phyloP scores from a whole-genome alignment of 92 coral and sea anemone species.

The Heliopora coerulea region DNA sequence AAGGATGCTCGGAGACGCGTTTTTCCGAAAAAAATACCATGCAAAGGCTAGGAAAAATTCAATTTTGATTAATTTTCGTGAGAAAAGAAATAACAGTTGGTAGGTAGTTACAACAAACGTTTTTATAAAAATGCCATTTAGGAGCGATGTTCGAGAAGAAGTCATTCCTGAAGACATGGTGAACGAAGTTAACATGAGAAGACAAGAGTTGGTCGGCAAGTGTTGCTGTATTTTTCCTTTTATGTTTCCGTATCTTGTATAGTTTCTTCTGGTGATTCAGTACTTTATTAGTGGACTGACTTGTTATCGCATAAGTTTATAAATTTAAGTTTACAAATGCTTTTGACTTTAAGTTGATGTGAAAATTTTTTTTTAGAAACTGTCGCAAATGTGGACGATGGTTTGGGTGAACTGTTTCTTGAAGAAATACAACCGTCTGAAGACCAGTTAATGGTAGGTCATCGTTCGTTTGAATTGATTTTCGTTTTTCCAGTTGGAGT shows the following conservation, averaged over 20 bases:
- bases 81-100: no score
- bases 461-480: background rate
- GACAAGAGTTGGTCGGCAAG: constrained; percentile 85
- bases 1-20: no score
- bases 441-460: constrained; percentile 77
- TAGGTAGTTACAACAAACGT: no score
- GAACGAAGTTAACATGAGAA: constrained; percentile 62
- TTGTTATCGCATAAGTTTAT: background rate
- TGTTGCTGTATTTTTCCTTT: no score
- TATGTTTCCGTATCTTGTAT: no score
- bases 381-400: constrained; percentile 85
- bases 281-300: background rate
- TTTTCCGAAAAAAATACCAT: no score
- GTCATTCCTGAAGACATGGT: constrained; percentile 92
- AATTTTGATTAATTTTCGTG: no score
- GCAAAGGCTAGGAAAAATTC: no score
- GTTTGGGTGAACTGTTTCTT: constrained; percentile 86
- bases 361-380: constrained; percentile 53
- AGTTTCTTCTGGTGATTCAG: no score
- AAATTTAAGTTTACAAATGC: background rate
- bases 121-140: constrained; percentile 3
- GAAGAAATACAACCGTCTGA: constrained; percentile 89
- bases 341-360: background rate
- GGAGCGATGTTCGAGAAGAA: constrained; percentile 68
- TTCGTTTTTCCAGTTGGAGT: no score